Evolutionary conservation across 2,888 invertebrate species (phyloP).

Genomic region (Hedychridium roseum): DNA sequence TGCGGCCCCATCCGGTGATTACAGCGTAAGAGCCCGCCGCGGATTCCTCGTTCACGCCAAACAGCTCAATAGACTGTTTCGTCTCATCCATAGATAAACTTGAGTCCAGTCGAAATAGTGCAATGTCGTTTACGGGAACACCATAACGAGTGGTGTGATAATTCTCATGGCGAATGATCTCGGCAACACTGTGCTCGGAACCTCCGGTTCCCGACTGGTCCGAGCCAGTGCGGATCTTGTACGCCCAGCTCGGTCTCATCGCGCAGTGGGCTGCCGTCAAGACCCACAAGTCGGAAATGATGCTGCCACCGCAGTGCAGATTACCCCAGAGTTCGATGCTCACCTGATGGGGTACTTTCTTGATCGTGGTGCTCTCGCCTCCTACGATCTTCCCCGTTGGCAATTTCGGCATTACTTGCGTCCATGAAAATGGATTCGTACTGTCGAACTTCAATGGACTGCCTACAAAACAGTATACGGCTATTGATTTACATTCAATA

Average conservation of each 20-base stretch:
- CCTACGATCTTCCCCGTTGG: constrained; percentile 25
- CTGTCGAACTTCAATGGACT: too few relatives aligned
- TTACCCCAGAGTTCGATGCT: constrained; percentile 45
- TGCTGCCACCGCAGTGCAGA: constrained; percentile 68
- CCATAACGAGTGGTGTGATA: neutral
- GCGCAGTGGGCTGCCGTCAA: constrained; percentile 71
- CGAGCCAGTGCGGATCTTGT: constrained; percentile 36
- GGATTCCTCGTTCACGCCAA: constrained; percentile 42
- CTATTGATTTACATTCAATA: too few relatives aligned
- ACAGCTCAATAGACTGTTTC: constrained; percentile 64
- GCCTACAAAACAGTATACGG: too few relatives aligned
- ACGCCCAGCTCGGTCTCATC: neutral
- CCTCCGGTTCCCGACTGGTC: constrained; percentile 58
- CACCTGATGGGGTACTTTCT: constrained; percentile 38
- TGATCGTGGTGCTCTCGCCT: constrained; percentile 28
- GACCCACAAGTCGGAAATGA: constrained; percentile 65
- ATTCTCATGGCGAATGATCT: constrained; percentile 16
- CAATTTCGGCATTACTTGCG: too few relatives aligned
- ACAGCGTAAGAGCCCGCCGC: constrained; percentile 16
- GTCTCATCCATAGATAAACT: constrained; percentile 65
- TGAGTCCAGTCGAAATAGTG: constrained; percentile 64
- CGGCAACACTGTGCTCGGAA: constrained; percentile 13
- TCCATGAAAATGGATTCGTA: too few relatives aligned
- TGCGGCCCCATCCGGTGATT: constrained; percentile 46
- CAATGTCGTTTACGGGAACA: constrained; percentile 63